Percentiles rank a stretch among this genome's conserved stretches.
Evolutionary conservation across 2,888 invertebrate genomes (phyloP).

Genomic region (Apodemia hepburni): DNA sequence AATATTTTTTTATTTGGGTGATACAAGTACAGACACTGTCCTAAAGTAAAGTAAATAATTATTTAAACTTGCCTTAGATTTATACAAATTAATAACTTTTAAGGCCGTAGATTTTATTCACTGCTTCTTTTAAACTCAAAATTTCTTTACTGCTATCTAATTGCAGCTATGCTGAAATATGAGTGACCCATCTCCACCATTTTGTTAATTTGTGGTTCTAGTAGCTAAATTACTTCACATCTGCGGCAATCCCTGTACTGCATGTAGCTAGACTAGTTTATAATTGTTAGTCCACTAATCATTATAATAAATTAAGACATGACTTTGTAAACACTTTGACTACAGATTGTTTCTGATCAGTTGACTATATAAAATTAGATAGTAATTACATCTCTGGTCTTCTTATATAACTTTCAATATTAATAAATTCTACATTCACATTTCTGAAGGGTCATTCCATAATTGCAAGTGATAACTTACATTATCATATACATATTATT

Average conservation of each 20-base stretch:
- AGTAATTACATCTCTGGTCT: neutral
- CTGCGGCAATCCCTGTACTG: neutral
- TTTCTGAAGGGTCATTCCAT: conserved; percentile 12
- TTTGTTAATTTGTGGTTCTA: too few relatives aligned
- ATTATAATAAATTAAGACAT: neutral
- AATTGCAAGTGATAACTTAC: conserved; percentile 12
- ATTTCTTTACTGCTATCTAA: neutral
- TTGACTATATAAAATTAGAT: neutral
- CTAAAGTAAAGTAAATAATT: neutral
- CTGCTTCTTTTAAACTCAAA: neutral
- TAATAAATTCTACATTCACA: conserved; percentile 6
- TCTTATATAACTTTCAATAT: conserved; percentile 9
- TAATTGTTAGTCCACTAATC: neutral
- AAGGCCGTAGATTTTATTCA: neutral
- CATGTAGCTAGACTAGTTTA: neutral
- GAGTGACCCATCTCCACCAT: neutral
- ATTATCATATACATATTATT: conserved; percentile 1
- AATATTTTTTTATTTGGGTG: too few relatives aligned
- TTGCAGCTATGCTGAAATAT: neutral
- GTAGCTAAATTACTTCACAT: neutral
- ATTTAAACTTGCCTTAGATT: conserved; percentile 9
- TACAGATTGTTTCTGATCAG: neutral
- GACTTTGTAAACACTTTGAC: neutral
- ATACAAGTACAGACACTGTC: neutral
- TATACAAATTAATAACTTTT: conserved; percentile 6